phyloP scores from a whole-genome alignment of 1,140 invertebrate species.

The Thereuonema tuberculata region DNA sequence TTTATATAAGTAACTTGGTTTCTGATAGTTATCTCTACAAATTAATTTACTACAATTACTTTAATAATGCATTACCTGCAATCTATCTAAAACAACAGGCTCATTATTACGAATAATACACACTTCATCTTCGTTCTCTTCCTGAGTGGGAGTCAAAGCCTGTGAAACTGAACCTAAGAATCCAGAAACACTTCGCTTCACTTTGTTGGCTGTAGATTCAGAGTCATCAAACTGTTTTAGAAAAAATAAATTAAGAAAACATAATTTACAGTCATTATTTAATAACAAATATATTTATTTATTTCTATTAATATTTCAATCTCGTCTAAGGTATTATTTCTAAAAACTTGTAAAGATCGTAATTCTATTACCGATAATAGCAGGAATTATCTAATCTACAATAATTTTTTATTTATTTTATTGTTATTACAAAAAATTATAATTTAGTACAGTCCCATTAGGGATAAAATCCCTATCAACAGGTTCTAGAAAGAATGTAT shows the following conservation, averaged over 20 bases:
- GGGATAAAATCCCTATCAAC: no score
- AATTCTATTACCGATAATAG: no score
- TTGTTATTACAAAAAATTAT: no score
- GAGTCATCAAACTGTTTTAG: constrained; percentile 45
- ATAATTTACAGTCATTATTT: neutral
- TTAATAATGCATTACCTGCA: constrained; percentile 40
- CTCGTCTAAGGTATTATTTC: neutral
- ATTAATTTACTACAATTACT: no score
- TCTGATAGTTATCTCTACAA: no score
- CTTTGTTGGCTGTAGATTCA: constrained; percentile 47
- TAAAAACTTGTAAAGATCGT: no score
- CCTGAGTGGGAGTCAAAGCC: constrained; percentile 48
- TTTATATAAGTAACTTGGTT: no score
- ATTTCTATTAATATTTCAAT: neutral
- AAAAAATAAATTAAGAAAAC: constrained; percentile 19
- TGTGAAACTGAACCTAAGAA: constrained; percentile 45
- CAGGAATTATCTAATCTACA: no score
- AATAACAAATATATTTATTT: no score
- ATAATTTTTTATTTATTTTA: no score
- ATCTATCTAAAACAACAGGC: constrained; percentile 31
- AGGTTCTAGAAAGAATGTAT: no score
- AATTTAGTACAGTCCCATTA: no score
- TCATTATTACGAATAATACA: constrained; percentile 39
- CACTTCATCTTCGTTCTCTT: constrained; percentile 50
- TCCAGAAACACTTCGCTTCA: constrained; percentile 51